phyloP scores from a whole-genome alignment of 2,797 vertebrate species.

The Alfaro cultratus region DNA sequence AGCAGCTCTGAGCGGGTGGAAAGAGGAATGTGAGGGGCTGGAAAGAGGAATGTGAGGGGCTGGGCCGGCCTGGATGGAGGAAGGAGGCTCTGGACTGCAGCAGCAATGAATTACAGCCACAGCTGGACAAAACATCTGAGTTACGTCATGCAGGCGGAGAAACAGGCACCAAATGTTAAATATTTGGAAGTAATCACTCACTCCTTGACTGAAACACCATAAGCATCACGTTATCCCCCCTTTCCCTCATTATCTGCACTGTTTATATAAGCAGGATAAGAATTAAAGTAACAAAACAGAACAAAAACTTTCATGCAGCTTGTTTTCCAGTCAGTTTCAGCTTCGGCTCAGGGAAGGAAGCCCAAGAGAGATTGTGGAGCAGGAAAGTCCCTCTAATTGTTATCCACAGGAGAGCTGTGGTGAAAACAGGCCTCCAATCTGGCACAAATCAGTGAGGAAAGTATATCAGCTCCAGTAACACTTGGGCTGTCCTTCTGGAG shows the following conservation, averaged over 20 bases:
- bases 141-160: constrained; percentile 25
- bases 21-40: constrained; percentile 56
- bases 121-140: constrained; percentile 68
- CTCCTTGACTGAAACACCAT: neutral
- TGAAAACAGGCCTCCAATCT: constrained; percentile 43
- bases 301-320: neutral
- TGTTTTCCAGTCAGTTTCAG: constrained; percentile 20
- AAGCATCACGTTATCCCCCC: neutral
- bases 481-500: neutral
- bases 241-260: neutral
- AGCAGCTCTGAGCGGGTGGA: constrained; percentile 40
- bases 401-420: constrained; percentile 40
- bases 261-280: neutral
- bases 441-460: constrained; percentile 51
- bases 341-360: constrained; percentile 46
- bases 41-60: constrained; percentile 55
- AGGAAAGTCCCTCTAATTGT: constrained; percentile 49
- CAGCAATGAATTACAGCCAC: constrained; percentile 65
- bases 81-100: constrained; percentile 35
- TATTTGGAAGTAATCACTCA: neutral
- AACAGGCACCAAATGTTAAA: neutral
- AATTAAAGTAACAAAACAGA: neutral
- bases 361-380: constrained; percentile 27
- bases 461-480: constrained; percentile 26
- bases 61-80: constrained; percentile 27